Base-by-base conservation (phyloP, 1,140 invertebrate species). In the Euura saliciscinereae region DNA sequence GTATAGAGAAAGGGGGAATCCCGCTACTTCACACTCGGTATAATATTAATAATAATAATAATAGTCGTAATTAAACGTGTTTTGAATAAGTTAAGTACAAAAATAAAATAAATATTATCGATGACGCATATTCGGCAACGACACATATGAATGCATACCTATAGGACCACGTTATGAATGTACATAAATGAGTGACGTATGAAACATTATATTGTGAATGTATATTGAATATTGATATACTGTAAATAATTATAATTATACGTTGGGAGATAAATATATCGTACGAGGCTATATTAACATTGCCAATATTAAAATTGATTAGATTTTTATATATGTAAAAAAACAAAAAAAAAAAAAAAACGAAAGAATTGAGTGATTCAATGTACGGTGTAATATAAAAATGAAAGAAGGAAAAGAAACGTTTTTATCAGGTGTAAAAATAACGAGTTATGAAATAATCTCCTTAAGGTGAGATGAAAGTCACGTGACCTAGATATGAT, bases 91-190 rank as follows among this genome's bases (percentile, higher is more conserved):
- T 11, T n/a, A 6, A 59, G 6, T 5, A n/a, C 10, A 59, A 59
- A 59, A 59, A 11, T 10, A 10, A 64, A 64, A 67, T 67, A 67
- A 5, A 67, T 67, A 67, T 74, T 65, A 75, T 75, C 7, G 7
- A 67, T 67, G 42, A 75, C 65, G 74, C 74, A 75, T 79, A 79
- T 70, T 80, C 74, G 44, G 78, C 78, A 83, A 83, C 81, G 79
- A 83, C 78, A 83, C 78, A 82, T 83, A 83, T 82, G 77, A 83
- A 81, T 81, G 28, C 28, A 77, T 78, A n/a, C n/a, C n/a, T n/a
- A 81, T 79, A 84, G 79, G 79, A 81, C 82, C 82, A 83, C 77
- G 75, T 82, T 81, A 78, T 28, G 28, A 76, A 76, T 79, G 51
- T 59, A 59, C 51, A 76, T 84, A 83, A 72, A 83, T 82, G 28